Evolutionary conservation across 2,888 invertebrate genomes (phyloP).

Genomic region (Eueremaeus valkanovi): DNA sequence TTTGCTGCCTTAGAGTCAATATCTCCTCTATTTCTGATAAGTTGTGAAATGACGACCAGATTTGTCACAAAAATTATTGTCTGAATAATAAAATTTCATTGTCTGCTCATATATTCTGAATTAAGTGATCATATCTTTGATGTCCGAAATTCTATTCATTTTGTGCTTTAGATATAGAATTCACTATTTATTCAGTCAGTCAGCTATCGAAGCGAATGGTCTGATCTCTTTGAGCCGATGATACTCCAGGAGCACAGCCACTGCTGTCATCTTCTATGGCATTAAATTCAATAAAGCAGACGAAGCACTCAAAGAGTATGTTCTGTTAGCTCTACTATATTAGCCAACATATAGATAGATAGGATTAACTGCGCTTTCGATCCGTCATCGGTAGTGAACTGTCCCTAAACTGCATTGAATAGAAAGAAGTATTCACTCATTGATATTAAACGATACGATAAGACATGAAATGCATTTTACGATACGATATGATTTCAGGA

Average conservation of each 20-base stretch:
- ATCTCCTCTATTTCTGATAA: conserved; percentile 8
- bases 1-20: no score
- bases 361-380: conserved; percentile 11
- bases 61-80: conserved; percentile 10
- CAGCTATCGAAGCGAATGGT: not conserved
- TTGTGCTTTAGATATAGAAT: not conserved
- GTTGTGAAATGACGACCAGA: conserved; percentile 14
- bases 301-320: conserved; percentile 1
- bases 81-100: not conserved
- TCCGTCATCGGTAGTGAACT: not conserved
- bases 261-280: conserved; percentile 1
- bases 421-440: conserved; percentile 1
- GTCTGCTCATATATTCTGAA: conserved; percentile 25
- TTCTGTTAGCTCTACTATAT: not conserved
- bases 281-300: conserved; percentile 20
- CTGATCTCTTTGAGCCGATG: conserved; percentile 11
- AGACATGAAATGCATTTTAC: conserved; percentile 35
- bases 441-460: conserved; percentile 27
- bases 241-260: not conserved
- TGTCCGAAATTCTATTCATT: not conserved
- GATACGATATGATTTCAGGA: conserved; percentile 18
- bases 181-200: conserved; percentile 3
- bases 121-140: conserved; percentile 20
- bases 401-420: not conserved
- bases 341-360: not conserved